Evolutionary conservation across 1,140 invertebrate species (phyloP).

Genomic region (Diprion similis): DNA sequence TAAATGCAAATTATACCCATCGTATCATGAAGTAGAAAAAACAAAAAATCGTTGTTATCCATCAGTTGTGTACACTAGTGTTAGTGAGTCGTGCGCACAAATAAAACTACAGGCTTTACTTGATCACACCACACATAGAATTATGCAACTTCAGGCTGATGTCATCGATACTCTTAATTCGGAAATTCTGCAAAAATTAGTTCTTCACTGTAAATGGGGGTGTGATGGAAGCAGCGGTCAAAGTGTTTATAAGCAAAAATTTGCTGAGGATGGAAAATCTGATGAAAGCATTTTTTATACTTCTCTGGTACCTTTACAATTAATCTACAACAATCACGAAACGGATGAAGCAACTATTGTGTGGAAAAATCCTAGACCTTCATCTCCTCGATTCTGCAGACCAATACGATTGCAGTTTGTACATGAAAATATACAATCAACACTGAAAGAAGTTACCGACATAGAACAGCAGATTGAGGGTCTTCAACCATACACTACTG

Average conservation of each 20-base stretch:
- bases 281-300: conserved; percentile 35
- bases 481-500: conserved; percentile 24
- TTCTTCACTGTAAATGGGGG: conserved; percentile 38
- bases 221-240: conserved; percentile 39
- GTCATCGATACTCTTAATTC: conserved; percentile 20
- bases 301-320: conserved; percentile 36
- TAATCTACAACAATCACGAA: conserved; percentile 8
- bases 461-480: conserved; percentile 28
- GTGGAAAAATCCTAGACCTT: conserved; percentile 43
- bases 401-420: conserved; percentile 39
- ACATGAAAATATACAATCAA: conserved; percentile 29
- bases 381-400: conserved; percentile 41
- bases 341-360: conserved; percentile 26
- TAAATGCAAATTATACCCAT: conserved; percentile 8
- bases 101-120: conserved; percentile 24
- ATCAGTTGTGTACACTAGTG: conserved; percentile 7
- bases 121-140: conserved; percentile 21
- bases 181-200: conserved; percentile 21
- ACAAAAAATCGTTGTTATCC: conserved; percentile 14
- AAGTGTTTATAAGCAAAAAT: conserved; percentile 37
- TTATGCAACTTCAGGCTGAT: conserved; percentile 18
- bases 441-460: conserved; percentile 34
- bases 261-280: conserved; percentile 27
- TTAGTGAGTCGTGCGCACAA: conserved; percentile 22
- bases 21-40: conserved; percentile 23